Percentiles rank a stretch among this genome's conserved stretches.
Evolutionary conservation across 1,140 invertebrate genomes (phyloP).

Genomic region (Stenopsyche tienmushanensis): DNA sequence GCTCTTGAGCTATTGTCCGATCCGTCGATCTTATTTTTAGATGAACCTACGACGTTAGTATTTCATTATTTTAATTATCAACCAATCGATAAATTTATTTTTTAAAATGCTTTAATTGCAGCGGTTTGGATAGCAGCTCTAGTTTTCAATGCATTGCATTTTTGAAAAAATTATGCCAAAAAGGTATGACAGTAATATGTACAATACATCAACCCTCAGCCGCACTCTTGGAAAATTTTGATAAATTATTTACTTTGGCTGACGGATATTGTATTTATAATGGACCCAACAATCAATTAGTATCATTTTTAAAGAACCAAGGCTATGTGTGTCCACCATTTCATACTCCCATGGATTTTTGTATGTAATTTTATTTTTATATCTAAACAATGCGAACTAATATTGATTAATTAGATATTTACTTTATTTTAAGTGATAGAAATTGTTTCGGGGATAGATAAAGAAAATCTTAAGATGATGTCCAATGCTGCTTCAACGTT

Average conservation of each 20-base stretch:
- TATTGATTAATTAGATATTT: too few relatives aligned
- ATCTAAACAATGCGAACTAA: too few relatives aligned
- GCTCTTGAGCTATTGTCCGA: conserved; percentile 85
- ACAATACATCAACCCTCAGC: conserved; percentile 97
- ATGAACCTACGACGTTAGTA: conserved; percentile 89
- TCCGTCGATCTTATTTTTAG: conserved; percentile 88
- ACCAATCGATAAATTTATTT: too few relatives aligned
- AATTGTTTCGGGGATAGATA: too few relatives aligned
- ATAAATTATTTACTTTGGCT: conserved; percentile 87
- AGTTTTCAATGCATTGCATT: conserved; percentile 79
- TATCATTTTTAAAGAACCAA: conserved; percentile 79
- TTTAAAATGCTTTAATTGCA: conserved; percentile 52
- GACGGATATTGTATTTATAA: conserved; percentile 87
- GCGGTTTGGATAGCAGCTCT: conserved; percentile 83
- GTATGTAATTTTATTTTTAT: too few relatives aligned
- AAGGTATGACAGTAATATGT: conserved; percentile 79
- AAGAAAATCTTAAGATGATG: too few relatives aligned
- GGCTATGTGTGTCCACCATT: conserved; percentile 86
- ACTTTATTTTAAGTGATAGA: too few relatives aligned
- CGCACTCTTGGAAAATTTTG: conserved; percentile 94
- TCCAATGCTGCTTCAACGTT: too few relatives aligned
- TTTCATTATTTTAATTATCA: background rate
- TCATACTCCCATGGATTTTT: conserved; percentile 94
- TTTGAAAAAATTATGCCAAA: conserved; percentile 73
- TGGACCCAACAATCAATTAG: conserved; percentile 70